These are phyloP conservation scores for Phenacoccus solenopsis DNA, from an alignment of 1,140 invertebrate species.

Conservation along the genomic window DNA sequence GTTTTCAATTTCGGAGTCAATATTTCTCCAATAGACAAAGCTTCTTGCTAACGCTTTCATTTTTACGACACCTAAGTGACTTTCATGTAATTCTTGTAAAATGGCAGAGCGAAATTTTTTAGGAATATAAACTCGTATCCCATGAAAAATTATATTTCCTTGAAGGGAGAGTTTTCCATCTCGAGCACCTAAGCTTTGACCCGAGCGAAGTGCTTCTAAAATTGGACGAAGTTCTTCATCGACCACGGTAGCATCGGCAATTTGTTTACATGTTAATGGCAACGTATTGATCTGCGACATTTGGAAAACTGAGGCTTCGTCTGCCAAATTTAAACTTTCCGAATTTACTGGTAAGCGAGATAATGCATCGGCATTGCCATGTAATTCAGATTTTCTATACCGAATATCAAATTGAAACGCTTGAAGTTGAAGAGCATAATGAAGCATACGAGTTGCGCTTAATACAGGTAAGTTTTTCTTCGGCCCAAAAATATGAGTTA, in stretches of 20 bases:
- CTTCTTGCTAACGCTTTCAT: slow-evolving; percentile 38
- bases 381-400: slow-evolving; percentile 13
- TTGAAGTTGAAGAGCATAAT: slow-evolving; percentile 18
- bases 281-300: neutral
- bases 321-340: neutral
- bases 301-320: neutral
- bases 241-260: neutral
- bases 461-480: slow-evolving; percentile 29
- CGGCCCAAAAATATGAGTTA: slow-evolving; percentile 21
- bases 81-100: slow-evolving; percentile 33
- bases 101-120: slow-evolving; percentile 25
- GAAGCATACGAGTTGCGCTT: neutral
- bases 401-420: slow-evolving; percentile 20
- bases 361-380: slow-evolving; percentile 18
- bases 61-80: slow-evolving; percentile 35
- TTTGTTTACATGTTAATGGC: neutral
- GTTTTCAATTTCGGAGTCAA: slow-evolving; percentile 35
- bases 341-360: slow-evolving; percentile 11
- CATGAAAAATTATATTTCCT: slow-evolving; percentile 26
- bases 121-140: slow-evolving; percentile 30
- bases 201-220: neutral
- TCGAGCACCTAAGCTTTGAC: slow-evolving; percentile 12
- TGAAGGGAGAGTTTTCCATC: slow-evolving; percentile 23
- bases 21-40: slow-evolving; percentile 37
- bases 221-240: too few relatives aligned